Base-by-base conservation (phyloP, 2,113 vertebrate species). In the Dromiciops gliroides region DNA sequence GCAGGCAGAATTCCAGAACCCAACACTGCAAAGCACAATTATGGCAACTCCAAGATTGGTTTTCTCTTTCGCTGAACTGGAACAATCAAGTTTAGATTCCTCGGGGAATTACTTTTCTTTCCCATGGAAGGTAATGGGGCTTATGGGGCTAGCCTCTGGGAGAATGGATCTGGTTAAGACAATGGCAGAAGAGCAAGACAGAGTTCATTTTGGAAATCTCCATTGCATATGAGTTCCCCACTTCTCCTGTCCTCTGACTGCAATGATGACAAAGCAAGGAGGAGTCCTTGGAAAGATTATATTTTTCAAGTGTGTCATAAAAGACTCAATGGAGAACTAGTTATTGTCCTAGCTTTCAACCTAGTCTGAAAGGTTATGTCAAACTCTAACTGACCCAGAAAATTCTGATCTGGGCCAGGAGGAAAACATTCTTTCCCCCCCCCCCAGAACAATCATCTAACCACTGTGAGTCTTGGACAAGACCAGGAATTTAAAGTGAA, bases 401-500 rank as follows among this genome's bases (percentile, higher is more conserved):
- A 93, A 11, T 91, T 94, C 19, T 91, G 49, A 51, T 47, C 48
- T 91, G 50, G 75, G 37, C 88, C 83, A 47, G 92, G 93, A 4
- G 24, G 28, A 51, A 47, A 50, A 90, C 94, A 92, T 92, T 0
- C 49, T 90, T 90, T 83, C 92, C 95, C 56, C 28, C 92, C 92
- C 95, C 95, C 56, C 23, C 93, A 91, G 89, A 89, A 22, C 14
- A 93, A 23, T 88, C 24, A 47, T 94, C 53, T 94, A 90, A 90
- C 90, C 12, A 3, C n/a, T 91, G 50, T 49, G 94, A 0, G 91
- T 91, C 94, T 48, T 53, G 37, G 31, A 48, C 83, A 56, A 90
- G 31, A 50, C 23, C 26, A 97, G 96, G 28, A 94, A 93, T 89
- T 89, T 91, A 51, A 31, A 96, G n/a, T 95, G 83, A 67, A 25